Percentiles rank a stretch among this genome's conserved stretches.
These are phyloP conservation scores for Premnoplex brunnescens DNA, from an alignment of 2,797 vertebrate genomes.

Conservation along the genomic window DNA sequence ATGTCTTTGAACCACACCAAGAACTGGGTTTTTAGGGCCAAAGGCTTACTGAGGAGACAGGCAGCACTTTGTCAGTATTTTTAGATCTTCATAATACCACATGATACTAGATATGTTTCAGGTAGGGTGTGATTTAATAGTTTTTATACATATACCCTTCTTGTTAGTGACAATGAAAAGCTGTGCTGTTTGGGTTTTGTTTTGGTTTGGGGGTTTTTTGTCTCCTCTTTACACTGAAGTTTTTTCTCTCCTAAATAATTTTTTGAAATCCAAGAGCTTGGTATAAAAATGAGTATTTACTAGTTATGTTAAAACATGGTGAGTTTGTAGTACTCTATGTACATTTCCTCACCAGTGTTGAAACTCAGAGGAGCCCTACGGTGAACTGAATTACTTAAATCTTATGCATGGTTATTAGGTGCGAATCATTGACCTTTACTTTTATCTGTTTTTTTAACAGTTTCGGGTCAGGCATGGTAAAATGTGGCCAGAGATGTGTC, in stretches of 20 bases:
- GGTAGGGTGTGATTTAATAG: background rate
- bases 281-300: background rate
- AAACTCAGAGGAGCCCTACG: background rate
- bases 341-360: background rate
- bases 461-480: background rate
- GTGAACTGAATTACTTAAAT: background rate
- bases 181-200: background rate
- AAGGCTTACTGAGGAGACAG: background rate
- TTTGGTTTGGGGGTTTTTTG: background rate
- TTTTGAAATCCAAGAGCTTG: background rate
- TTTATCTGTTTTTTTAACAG: background rate
- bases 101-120: background rate
- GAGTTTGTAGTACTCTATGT: background rate
- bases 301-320: background rate
- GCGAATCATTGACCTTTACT: background rate
- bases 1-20: background rate
- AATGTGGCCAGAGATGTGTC: background rate
- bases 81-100: background rate
- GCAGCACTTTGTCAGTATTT: background rate
- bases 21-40: background rate
- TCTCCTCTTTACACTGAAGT: background rate
- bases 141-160: background rate
- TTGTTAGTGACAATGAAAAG: background rate
- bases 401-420: background rate
- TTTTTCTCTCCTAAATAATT: background rate